Percentiles rank a stretch among this genome's conserved stretches.
Evolutionary conservation across 2,113 vertebrate species (phyloP).

Genomic region (Hippocampus abdominalis): DNA sequence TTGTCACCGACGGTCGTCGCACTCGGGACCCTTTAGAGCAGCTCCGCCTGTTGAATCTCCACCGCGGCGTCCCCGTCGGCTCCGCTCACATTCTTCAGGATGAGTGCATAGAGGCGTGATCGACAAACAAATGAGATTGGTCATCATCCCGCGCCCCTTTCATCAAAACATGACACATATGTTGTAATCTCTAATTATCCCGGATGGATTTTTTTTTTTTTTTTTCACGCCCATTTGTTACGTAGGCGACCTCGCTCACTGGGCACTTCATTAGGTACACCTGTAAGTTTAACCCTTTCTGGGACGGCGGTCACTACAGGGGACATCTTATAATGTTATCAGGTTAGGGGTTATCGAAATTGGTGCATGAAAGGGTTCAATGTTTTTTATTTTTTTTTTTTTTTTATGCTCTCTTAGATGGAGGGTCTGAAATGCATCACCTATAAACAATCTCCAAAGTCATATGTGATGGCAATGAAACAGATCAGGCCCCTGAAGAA

Average conservation of each 20-base stretch:
- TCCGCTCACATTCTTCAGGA: background rate
- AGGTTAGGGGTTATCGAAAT: too few species aligned
- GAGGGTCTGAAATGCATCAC: too few species aligned
- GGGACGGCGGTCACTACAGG: too few species aligned
- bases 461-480: background rate
- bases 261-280: background rate
- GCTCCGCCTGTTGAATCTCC: constrained; percentile 3
- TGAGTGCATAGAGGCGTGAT: constrained; percentile 28
- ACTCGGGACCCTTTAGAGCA: background rate
- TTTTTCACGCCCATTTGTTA: background rate
- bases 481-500: background rate
- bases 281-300: too few species aligned
- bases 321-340: too few species aligned
- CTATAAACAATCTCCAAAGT: too few species aligned
- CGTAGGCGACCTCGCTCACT: background rate
- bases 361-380: too few species aligned
- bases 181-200: constrained; percentile 51
- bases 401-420: too few species aligned
- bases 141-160: constrained; percentile 38
- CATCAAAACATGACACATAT: constrained; percentile 26
- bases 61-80: background rate
- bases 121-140: constrained; percentile 49
- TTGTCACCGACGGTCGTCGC: constrained; percentile 2
- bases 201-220: background rate
- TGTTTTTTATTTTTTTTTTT: too few species aligned